Evolutionary conservation across 1,140 invertebrate genomes (phyloP), one percentile per base, ranked within the genome.

Genomic region (Meloidogyne exigua): DNA sequence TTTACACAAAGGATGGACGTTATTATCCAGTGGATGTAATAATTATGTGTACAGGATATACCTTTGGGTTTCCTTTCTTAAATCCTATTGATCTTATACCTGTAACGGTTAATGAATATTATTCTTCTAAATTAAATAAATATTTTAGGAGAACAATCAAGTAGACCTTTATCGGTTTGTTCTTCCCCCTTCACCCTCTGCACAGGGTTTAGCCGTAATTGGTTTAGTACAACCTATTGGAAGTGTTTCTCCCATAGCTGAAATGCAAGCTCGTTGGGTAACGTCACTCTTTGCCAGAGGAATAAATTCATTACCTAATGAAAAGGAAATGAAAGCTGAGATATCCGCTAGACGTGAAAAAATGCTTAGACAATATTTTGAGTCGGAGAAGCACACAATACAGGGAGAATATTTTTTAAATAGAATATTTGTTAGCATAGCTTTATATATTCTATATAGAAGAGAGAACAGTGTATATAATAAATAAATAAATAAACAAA

Each of bases 211-310:
- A 49, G 88, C 89, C n/a, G 81, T 91, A 1, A 90, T 91, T 71
- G 90, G 90, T 0, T 86, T 89, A 39, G 81, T 90, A 62, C 90
- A 90, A 80, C 89, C 90, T 42, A 77, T 90, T 18, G 89, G 90
- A 62, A 84, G 89, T 36, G 83, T 90, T 49, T 49, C 71, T 39
- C 71, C 57, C 1, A 73, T 73, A 42, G 21, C 71, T 13, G 71
- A 73, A 28, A 73, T 73, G 57, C 71, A 73, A 32, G 21, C 71
- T 12, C 71, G 71, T 65, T 73, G 71, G 71, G 71, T 65, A 5
- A 39, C 71, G 7, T 62, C 57, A 73, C 9, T 73, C 28, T 64
- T 73, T 36, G 26, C 49, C 15, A n/a, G 10, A 57, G 71, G 49
- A 18, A 44, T 62, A 7, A 28, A 36, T 28, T 21, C 12, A 11